These are phyloP conservation scores for Globodera rostochiensis DNA, from an alignment of 1,140 invertebrate genomes.

Conservation along the genomic window DNA sequence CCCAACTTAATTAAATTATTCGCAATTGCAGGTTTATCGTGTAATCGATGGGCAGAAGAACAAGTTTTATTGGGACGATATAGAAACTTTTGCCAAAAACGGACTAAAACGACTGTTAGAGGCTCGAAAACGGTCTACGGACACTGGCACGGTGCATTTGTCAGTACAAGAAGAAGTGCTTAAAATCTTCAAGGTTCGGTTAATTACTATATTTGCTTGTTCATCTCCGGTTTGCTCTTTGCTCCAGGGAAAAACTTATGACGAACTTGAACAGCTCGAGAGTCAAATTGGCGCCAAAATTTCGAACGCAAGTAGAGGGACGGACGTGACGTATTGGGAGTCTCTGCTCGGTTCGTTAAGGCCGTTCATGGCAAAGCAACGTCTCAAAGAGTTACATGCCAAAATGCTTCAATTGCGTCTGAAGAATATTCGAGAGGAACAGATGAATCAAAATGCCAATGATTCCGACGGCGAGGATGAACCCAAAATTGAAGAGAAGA, in stretches of 20 bases:
- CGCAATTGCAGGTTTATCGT: slow-evolving; percentile 45
- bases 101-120: slow-evolving; percentile 84
- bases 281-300: slow-evolving; percentile 87
- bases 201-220: slow-evolving; percentile 17
- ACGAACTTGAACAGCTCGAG: slow-evolving; percentile 71
- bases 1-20: slow-evolving; percentile 5
- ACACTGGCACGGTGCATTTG: slow-evolving; percentile 78
- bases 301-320: slow-evolving; percentile 78
- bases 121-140: slow-evolving; percentile 70
- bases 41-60: slow-evolving; percentile 78
- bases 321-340: slow-evolving; percentile 96
- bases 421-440: slow-evolving; percentile 82
- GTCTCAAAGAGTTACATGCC: slow-evolving; percentile 87
- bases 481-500: slow-evolving; percentile 2
- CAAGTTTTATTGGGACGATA: slow-evolving; percentile 92
- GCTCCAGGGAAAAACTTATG: slow-evolving; percentile 78
- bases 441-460: slow-evolving; percentile 39
- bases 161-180: slow-evolving; percentile 87
- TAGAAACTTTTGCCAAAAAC: slow-evolving; percentile 91
- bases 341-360: slow-evolving; percentile 86
- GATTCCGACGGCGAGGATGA: slow-evolving; percentile 12
- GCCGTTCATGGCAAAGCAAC: slow-evolving; percentile 89
- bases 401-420: slow-evolving; percentile 86
- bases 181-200: slow-evolving; percentile 77
- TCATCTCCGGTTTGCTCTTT: not conserved